Evolutionary conservation across 2,797 vertebrate genomes (phyloP).

Genomic region (Ataeniobius toweri): DNA sequence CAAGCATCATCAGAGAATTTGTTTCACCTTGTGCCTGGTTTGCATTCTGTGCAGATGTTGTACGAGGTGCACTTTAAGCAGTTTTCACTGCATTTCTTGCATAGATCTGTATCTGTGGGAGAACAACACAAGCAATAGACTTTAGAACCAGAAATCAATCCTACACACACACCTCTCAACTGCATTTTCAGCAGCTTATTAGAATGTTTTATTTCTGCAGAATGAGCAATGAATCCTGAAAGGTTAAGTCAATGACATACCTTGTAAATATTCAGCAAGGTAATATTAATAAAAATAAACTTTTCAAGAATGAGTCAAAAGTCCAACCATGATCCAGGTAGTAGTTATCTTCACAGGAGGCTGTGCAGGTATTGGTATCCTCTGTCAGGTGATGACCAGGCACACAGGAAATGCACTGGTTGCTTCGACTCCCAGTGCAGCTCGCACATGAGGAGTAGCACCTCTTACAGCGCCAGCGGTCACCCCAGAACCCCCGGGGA

Average conservation of each 20-base stretch:
- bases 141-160: slow-evolving; percentile 56
- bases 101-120: slow-evolving; percentile 87
- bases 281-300: not conserved
- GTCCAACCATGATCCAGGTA: slow-evolving; percentile 83
- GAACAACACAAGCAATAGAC: slow-evolving; percentile 52
- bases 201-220: slow-evolving; percentile 29
- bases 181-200: slow-evolving; percentile 52
- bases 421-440: slow-evolving; percentile 90
- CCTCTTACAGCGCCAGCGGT: slow-evolving; percentile 87
- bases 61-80: slow-evolving; percentile 90
- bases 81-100: slow-evolving; percentile 90
- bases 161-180: slow-evolving; percentile 43
- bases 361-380: slow-evolving; percentile 85
- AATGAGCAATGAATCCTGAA: slow-evolving; percentile 10
- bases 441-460: slow-evolving; percentile 88
- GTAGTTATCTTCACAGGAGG: slow-evolving; percentile 85
- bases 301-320: slow-evolving; percentile 1
- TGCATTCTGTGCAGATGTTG: slow-evolving; percentile 92
- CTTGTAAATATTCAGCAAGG: not conserved
- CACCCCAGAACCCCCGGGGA: slow-evolving; percentile 77
- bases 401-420: slow-evolving; percentile 93
- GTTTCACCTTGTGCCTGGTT: slow-evolving; percentile 89
- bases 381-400: slow-evolving; percentile 88
- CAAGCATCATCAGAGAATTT: slow-evolving; percentile 51
- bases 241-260: slow-evolving; percentile 7